Evolutionary conservation across 1,140 invertebrate species (phyloP), one percentile per base, ranked within the genome.

Genomic region (Zaprionus lachaisei): DNA sequence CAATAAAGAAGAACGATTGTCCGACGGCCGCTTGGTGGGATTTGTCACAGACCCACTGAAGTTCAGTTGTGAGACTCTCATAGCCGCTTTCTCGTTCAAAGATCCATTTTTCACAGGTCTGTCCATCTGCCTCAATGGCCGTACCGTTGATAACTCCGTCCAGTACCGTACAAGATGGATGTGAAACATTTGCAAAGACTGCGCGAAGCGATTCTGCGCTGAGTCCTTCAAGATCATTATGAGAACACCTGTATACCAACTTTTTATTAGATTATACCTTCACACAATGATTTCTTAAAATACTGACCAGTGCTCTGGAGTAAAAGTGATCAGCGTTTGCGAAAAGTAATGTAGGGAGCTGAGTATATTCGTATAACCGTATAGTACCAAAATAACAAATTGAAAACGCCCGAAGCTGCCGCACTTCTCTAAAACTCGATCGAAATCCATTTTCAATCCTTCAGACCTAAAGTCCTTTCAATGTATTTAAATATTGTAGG

Each of bases 351-450:
- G 93, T 78, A 94, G 92, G 4, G 93, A 93, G 14, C 94, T 93
- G 4, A 94, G 58, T 5, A 94, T 81, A 77, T 94, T 94, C 26
- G 94, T 94, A 41, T 94, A 85, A 17, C 94, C 94, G 49, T 95
- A 94, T 3, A 95, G 71, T 20, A 94, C 79, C 72, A 95, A 93
- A 3, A 95, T 81, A 5, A 95, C 87, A 66, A 94, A 93, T 83
- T 96, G 95, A 81, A 94, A 95, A 15, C 90, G 81, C 1, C 94
- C 94, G 72, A 95, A 95, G 76, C 94, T 94, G 0, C 95, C 95
- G 37, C 94, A 94, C 65, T 94, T 93, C 3, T 93, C 84, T 14
- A 95, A 83, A 68, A 95, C 93, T 3, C 93, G 93, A 87, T 95
- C 95, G 61, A 95, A 94, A 82, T 95, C 94, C 80, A 94, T 92